Percentiles rank a stretch among this genome's conserved stretches.
phyloP scores from a whole-genome alignment of 2,888 invertebrate genomes.

The Phaonia tiefii region DNA sequence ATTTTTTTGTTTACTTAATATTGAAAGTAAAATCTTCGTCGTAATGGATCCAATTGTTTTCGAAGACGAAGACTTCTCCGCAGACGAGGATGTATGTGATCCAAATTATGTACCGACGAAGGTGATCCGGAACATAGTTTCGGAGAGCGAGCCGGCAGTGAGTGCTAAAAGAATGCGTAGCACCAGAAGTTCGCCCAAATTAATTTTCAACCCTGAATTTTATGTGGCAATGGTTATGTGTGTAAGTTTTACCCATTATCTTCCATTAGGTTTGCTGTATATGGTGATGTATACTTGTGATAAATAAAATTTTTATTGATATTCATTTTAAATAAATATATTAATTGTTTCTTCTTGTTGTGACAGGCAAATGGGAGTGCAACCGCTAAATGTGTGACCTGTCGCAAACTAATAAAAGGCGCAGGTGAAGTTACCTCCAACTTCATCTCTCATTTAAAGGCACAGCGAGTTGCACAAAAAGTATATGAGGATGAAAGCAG shows the following conservation, averaged over 20 bases:
- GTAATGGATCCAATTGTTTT: no score
- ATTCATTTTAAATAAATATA: no score
- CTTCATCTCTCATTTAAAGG: constrained; percentile 42
- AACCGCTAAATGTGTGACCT: constrained; percentile 27
- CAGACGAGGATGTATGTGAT: no score
- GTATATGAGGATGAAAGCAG: constrained; percentile 13
- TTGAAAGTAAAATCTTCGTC: no score
- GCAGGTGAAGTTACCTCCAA: constrained; percentile 37
- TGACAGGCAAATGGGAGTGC: constrained; percentile 25
- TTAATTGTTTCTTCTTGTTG: constrained; percentile 2
- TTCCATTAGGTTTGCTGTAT: constrained; percentile 39
- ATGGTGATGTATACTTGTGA: constrained; percentile 28
- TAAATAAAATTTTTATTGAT: constrained; percentile 1
- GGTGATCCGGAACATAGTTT: no score
- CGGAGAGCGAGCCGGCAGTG: no score
- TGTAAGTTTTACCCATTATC: constrained; percentile 35
- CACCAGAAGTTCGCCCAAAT: constrained; percentile 34
- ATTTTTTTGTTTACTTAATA: no score
- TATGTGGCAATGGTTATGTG: constrained; percentile 37
- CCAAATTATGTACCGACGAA: no score
- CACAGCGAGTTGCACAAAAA: constrained; percentile 1
- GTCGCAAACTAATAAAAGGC: constrained; percentile 45
- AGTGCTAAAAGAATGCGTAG: no score
- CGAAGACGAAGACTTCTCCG: no score
- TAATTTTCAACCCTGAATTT: constrained; percentile 39